A percentile compares a stretch with the other conserved stretches of the same genome.
Evolutionary conservation across 2,113 vertebrate species (phyloP).

Genomic region (Rhineura floridana): DNA sequence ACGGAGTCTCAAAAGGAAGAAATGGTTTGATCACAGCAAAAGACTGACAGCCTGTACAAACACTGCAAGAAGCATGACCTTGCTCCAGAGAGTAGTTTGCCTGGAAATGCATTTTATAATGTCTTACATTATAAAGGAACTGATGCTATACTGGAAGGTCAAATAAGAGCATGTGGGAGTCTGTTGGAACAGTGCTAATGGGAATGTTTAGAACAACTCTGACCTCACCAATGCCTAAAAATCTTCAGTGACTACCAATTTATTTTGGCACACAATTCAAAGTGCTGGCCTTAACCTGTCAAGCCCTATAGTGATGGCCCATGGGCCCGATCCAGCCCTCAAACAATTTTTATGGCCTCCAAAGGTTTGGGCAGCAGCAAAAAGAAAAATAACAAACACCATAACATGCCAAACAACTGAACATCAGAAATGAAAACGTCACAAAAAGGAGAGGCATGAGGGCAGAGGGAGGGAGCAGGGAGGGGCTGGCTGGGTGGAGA

Average conservation of each 20-base stretch:
- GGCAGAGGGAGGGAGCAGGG: no score
- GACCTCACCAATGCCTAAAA: not conserved
- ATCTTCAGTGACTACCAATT: not conserved
- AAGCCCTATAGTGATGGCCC: not conserved
- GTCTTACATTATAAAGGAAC: not conserved
- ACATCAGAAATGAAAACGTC: no score
- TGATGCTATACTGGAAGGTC: not conserved
- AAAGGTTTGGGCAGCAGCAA: no score
- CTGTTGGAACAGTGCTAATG: not conserved
- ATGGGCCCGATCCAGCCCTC: no score
- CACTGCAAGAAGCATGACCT: not conserved
- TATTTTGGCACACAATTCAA: not conserved
- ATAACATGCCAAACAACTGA: no score
- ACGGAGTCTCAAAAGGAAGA: not conserved
- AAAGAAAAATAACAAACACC: no score
- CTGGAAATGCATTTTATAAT: slow-evolving; percentile 4
- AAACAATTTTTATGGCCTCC: no score
- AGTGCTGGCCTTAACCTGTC: not conserved
- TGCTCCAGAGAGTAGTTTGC: not conserved
- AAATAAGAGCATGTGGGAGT: not conserved
- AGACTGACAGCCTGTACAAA: not conserved
- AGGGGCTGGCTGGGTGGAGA: no score
- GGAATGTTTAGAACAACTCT: no score
- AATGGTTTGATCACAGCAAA: not conserved
- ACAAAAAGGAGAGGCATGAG: no score